phyloP scores from a whole-genome alignment of 2,797 vertebrate genomes.

The Cryptoblepharus egeriae region DNA sequence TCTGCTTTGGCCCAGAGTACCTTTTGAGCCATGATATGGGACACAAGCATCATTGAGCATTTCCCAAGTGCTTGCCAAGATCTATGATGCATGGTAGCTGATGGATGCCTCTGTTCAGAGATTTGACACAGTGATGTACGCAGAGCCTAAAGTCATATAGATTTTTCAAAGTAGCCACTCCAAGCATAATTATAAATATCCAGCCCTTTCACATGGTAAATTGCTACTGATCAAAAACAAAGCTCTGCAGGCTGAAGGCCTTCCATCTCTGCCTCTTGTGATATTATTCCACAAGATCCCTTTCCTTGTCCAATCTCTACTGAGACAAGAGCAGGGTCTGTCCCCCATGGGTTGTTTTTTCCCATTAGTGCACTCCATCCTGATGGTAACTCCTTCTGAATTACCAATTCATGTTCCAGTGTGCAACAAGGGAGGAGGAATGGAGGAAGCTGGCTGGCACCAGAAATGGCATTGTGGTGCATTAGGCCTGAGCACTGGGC shows the following conservation, averaged over 20 bases:
- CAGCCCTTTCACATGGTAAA: slow-evolving; percentile 69
- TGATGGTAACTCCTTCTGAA: slow-evolving; percentile 54
- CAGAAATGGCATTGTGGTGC: not conserved
- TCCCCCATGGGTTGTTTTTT: slow-evolving; percentile 29
- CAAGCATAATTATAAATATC: slow-evolving; percentile 80
- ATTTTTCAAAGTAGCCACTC: slow-evolving; percentile 82
- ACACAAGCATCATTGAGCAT: slow-evolving; percentile 72
- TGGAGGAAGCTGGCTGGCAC: not conserved
- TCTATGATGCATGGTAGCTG: slow-evolving; percentile 82
- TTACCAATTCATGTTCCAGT: slow-evolving; percentile 33
- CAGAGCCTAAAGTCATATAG: slow-evolving; percentile 82
- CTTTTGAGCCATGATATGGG: slow-evolving; percentile 12
- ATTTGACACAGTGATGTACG: slow-evolving; percentile 87
- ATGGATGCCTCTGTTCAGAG: slow-evolving; percentile 88
- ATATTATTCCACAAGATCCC: slow-evolving; percentile 13
- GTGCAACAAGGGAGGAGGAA: not conserved
- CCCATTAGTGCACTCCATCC: slow-evolving; percentile 29
- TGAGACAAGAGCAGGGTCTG: not conserved
- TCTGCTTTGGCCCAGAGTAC: slow-evolving; percentile 1
- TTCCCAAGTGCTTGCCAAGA: slow-evolving; percentile 76
- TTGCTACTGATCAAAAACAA: slow-evolving; percentile 67
- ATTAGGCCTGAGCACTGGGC: not conserved
- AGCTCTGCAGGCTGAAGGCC: slow-evolving; percentile 44
- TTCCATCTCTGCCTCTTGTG: slow-evolving; percentile 46
- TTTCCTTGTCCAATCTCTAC: not conserved